Base-by-base conservation (phyloP, 2,888 invertebrate species). In the Drosophila eohydei region DNA sequence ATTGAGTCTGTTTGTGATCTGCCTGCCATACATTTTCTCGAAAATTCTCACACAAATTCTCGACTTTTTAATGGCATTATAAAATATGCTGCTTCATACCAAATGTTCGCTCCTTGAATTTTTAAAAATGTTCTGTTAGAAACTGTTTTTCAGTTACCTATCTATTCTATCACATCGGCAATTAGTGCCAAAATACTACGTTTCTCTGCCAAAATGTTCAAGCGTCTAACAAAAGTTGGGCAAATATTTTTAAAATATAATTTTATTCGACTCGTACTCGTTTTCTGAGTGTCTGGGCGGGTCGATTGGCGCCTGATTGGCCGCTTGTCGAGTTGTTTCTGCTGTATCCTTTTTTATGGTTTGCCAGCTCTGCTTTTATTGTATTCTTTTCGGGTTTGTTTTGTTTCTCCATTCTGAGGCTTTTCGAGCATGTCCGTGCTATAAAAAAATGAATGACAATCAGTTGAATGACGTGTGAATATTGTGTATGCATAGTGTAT, bases 391-490 rank as follows among this genome's bases (percentile, higher is more conserved):
- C 56, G 54, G 52, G 32, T 70, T 65, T 28, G 69, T 61, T 60
- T 57, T 62, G 9, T 55, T 51, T 36, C 28, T 48, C n/a, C 40
- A n/a, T 46, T 57, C 51, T 34, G 41, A 28, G 62, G 48, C 28
- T 16, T 57, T 68, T 65, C 32, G 68, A 52, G 44, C 58, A 46
- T 61, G 48, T 57, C 65, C 40, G 36, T 8, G 6, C 21, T 54
- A 58, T 58, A 59, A 54, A 56, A 56, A 48, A 51, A 44, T 26
- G 38, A 57, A 30, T 67, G 72, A 59, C 82, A 75, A 71, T 69
- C 67, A 72, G 44, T 46, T 57, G 72, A 59, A 77, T 78, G 80
- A 83, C 67, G 71, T 68, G 69, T 62, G 56, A 70, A 54, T 58
- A 54, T 58, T 58, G 34, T 40, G 46, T 36, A 36, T 50, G 2